These are phyloP conservation scores for Neocrepidodera transversa DNA, from an alignment of 2,888 invertebrate genomes.

Conservation along the genomic window DNA sequence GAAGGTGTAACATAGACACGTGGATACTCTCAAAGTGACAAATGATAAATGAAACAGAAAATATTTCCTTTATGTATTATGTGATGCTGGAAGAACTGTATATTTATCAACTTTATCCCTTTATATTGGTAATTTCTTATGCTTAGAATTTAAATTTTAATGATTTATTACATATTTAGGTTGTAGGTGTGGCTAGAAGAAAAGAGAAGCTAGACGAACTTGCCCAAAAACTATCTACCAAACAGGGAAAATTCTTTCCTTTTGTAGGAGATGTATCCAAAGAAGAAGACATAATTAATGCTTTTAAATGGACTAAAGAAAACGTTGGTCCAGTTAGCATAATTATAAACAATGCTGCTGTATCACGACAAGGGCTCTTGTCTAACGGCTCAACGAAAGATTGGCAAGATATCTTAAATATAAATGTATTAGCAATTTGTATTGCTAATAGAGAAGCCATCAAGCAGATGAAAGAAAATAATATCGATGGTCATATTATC, in stretches of 20 bases:
- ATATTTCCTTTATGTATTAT: too few relatives aligned
- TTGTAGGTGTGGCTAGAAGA: conserved; percentile 45
- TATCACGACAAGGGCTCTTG: conserved; percentile 37
- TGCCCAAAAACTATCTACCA: conserved; percentile 31
- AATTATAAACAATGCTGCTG: conserved; percentile 57
- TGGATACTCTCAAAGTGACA: too few relatives aligned
- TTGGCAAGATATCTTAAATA: conserved; percentile 36
- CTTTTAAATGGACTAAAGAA: conserved; percentile 52
- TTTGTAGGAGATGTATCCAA: conserved; percentile 54
- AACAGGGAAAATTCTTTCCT: conserved; percentile 51
- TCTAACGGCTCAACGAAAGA: conserved; percentile 40
- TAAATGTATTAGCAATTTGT: conserved; percentile 34
- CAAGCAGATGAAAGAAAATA: conserved; percentile 23
- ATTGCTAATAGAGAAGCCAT: conserved; percentile 46
- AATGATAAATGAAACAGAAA: too few relatives aligned
- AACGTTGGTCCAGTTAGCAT: conserved; percentile 54
- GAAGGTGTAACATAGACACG: too few relatives aligned
- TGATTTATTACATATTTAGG: too few relatives aligned
- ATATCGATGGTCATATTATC: conserved; percentile 24
- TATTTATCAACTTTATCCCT: too few relatives aligned
- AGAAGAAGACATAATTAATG: conserved; percentile 51
- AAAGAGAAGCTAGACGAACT: conserved; percentile 40
- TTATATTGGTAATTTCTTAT: too few relatives aligned
- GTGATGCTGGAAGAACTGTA: too few relatives aligned
- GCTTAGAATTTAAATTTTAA: too few relatives aligned